These are phyloP conservation scores for Drosophila borborema DNA, from an alignment of 2,888 invertebrate species.

Conservation along the genomic window DNA sequence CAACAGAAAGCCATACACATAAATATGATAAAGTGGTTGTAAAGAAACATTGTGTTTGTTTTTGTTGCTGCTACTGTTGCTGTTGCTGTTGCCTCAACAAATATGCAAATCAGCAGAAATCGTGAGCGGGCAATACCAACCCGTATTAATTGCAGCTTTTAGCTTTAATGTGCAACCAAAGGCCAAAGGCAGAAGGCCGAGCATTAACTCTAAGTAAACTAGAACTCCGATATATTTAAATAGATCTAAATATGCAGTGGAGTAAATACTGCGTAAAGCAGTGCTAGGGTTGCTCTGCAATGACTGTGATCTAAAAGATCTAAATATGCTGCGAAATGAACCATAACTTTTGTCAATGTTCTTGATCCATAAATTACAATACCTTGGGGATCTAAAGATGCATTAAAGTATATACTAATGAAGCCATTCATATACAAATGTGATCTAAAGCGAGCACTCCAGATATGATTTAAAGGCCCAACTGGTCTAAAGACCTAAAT, in stretches of 20 bases:
- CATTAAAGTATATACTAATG: too few relatives aligned
- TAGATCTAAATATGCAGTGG: not conserved
- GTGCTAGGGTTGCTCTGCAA: not conserved
- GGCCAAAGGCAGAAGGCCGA: conserved; percentile 3
- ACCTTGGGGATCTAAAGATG: too few relatives aligned
- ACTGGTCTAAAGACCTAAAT: too few relatives aligned
- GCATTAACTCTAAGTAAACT: not conserved
- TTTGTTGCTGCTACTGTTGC: not conserved
- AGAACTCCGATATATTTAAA: not conserved
- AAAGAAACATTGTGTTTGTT: conserved; percentile 5
- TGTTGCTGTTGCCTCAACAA: conserved; percentile 6
- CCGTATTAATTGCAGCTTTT: conserved; percentile 44
- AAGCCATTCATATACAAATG: not conserved
- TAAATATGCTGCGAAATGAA: not conserved
- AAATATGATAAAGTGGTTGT: conserved; percentile 6
- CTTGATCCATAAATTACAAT: too few relatives aligned
- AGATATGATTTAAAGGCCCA: too few relatives aligned
- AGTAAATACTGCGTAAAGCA: not conserved
- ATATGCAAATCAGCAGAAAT: conserved; percentile 58
- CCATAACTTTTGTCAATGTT: too few relatives aligned
- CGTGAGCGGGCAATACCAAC: conserved; percentile 33
- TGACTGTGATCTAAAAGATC: not conserved
- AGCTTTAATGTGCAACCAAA: conserved; percentile 24
- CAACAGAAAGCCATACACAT: conserved; percentile 1
- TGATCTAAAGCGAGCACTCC: not conserved